phyloP scores from a whole-genome alignment of 1,140 invertebrate species.

The Zelostemma sp. region DNA sequence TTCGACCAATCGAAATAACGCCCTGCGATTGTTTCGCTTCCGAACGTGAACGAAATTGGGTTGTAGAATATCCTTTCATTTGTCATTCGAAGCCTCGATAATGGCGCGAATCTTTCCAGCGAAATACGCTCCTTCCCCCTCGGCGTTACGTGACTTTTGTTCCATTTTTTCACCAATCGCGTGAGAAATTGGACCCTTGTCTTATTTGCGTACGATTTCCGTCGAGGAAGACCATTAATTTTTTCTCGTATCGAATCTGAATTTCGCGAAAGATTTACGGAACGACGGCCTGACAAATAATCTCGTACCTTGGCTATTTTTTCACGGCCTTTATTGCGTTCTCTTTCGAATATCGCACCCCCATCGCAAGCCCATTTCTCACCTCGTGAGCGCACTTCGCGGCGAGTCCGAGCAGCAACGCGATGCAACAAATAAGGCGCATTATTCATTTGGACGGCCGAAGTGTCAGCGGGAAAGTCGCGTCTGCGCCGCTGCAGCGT shows the following conservation, averaged over 20 bases:
- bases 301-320: slow-evolving; percentile 27
- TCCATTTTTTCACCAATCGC: too few relatives aligned
- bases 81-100: too few relatives aligned
- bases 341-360: background rate
- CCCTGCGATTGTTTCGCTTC: too few relatives aligned
- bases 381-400: slow-evolving; percentile 4
- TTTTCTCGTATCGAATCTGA: slow-evolving; percentile 44
- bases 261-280: slow-evolving; percentile 40
- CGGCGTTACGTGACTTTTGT: too few relatives aligned
- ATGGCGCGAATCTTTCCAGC: too few relatives aligned
- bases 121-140: too few relatives aligned
- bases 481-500: slow-evolving; percentile 29
- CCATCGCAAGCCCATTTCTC: background rate
- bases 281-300: slow-evolving; percentile 33
- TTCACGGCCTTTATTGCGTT: background rate
- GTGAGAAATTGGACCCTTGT: too few relatives aligned
- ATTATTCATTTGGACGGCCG: slow-evolving; percentile 63
- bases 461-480: slow-evolving; percentile 59
- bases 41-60: too few relatives aligned
- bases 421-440: slow-evolving; percentile 60
- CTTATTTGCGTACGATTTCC: too few relatives aligned
- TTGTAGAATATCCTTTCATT: too few relatives aligned
- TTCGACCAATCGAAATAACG: too few relatives aligned
- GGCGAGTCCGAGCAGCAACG: slow-evolving; percentile 6
- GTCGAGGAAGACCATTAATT: too few relatives aligned